Percentiles rank a stretch among this genome's conserved stretches.
These are phyloP conservation scores for Acanthopagrus latus DNA, from an alignment of 2,797 vertebrate species.

Conservation along the genomic window DNA sequence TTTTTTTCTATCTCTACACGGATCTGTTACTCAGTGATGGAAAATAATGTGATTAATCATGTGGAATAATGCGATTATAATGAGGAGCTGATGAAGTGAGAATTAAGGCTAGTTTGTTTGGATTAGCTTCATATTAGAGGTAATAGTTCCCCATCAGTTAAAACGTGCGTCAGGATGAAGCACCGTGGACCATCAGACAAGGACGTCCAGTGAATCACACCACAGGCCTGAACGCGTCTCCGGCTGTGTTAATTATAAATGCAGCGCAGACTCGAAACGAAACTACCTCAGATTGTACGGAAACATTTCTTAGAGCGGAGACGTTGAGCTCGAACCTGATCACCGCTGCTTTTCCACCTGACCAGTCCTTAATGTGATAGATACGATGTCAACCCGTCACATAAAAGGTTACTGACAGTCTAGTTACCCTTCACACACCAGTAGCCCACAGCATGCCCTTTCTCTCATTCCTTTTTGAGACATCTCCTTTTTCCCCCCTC, in stretches of 20 bases:
- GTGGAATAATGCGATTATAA: no score
- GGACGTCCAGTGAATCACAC: neutral
- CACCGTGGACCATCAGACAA: neutral
- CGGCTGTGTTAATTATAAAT: neutral
- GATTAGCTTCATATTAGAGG: neutral
- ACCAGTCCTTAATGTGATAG: constrained; percentile 50
- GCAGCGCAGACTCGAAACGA: neutral
- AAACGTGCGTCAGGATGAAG: neutral
- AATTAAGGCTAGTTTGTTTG: neutral
- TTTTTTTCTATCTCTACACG: no score
- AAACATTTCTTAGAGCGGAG: neutral
- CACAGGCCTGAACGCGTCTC: neutral
- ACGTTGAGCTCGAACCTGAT: constrained; percentile 28
- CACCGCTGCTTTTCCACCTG: constrained; percentile 48
- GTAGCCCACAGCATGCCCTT: constrained; percentile 44
- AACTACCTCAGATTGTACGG: neutral
- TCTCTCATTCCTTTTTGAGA: constrained; percentile 64
- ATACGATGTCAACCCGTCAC: constrained; percentile 50
- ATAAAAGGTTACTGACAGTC: constrained; percentile 67
- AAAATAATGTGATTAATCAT: no score
- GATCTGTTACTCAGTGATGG: no score
- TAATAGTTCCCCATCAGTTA: neutral
- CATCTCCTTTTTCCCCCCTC: constrained; percentile 58
- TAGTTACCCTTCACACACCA: constrained; percentile 70
- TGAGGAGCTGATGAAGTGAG: no score